Percentiles rank a stretch among this genome's conserved stretches.
Evolutionary conservation across 2,888 invertebrate species (phyloP).

Genomic region (Strigamia transsilvanica): DNA sequence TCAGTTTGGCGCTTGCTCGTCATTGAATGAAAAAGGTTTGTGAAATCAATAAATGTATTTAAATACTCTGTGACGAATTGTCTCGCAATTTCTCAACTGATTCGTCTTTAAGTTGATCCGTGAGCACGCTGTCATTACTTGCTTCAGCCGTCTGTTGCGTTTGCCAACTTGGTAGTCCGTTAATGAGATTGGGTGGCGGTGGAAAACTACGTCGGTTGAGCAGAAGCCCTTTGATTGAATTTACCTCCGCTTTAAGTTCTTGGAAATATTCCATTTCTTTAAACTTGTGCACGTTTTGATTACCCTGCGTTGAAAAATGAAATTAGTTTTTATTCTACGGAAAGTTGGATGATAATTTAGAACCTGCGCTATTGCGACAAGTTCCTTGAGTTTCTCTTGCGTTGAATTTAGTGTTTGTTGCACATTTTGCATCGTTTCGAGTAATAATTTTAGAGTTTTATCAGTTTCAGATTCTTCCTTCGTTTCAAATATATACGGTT

Average conservation of each 20-base stretch:
- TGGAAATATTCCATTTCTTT: conserved; percentile 20
- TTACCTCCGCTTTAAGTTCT: conserved; percentile 15
- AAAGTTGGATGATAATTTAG: neutral
- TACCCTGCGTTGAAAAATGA: conserved; percentile 1
- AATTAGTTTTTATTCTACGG: neutral
- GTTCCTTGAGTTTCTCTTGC: conserved; percentile 5
- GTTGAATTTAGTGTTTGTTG: neutral
- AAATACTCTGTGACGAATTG: neutral
- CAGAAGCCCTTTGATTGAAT: conserved; percentile 18
- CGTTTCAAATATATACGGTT: neutral
- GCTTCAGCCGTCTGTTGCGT: neutral
- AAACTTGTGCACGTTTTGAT: neutral
- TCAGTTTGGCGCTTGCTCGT: neutral
- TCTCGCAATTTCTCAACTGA: neutral
- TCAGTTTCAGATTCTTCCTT: neutral
- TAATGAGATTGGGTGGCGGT: neutral
- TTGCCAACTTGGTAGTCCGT: neutral
- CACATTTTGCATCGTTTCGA: neutral
- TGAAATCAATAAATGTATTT: neutral
- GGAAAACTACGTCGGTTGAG: conserved; percentile 4
- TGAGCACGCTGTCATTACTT: neutral
- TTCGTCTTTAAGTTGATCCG: neutral
- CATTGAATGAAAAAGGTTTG: neutral
- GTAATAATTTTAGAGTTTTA: neutral
- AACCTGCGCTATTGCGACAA: neutral